Evolutionary conservation across 2,888 invertebrate species (phyloP).

Genomic region (Cephalotes varians): DNA sequence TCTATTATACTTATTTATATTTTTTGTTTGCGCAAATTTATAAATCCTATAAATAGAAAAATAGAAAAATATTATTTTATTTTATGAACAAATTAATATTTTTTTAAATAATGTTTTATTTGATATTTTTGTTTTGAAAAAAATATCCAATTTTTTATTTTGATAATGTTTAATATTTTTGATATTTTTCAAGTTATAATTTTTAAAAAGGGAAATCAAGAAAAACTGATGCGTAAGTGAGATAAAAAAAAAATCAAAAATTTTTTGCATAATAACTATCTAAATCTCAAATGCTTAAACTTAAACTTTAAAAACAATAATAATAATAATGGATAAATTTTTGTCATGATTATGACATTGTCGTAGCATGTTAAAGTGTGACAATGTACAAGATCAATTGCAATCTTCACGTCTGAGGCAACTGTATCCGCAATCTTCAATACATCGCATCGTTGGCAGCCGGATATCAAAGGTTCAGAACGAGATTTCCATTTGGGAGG

Average conservation of each 20-base stretch:
- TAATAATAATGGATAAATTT: background rate
- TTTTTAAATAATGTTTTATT: too few species aligned
- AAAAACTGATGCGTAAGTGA: background rate
- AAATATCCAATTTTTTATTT: too few species aligned
- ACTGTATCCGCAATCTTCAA: background rate
- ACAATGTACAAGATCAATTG: background rate
- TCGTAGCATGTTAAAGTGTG: background rate
- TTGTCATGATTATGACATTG: background rate
- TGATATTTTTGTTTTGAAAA: too few species aligned
- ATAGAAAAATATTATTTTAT: background rate
- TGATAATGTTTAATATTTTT: too few species aligned
- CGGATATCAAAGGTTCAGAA: conserved; percentile 68
- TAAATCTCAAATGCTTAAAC: background rate
- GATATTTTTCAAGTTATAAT: background rate
- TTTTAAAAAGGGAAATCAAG: background rate
- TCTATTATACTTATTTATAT: background rate
- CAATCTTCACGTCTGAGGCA: background rate
- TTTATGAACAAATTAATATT: too few species aligned
- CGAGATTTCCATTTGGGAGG: conserved; percentile 68
- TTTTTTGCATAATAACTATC: background rate
- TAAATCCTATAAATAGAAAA: background rate
- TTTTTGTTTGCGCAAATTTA: background rate
- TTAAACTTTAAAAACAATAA: background rate
- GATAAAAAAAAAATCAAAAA: background rate
- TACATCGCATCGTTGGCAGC: conserved; percentile 17